A percentile compares a stretch with the other conserved stretches of the same genome.
Evolutionary conservation across 2,797 vertebrate species (phyloP).

Genomic region (Zonotrichia albicollis): DNA sequence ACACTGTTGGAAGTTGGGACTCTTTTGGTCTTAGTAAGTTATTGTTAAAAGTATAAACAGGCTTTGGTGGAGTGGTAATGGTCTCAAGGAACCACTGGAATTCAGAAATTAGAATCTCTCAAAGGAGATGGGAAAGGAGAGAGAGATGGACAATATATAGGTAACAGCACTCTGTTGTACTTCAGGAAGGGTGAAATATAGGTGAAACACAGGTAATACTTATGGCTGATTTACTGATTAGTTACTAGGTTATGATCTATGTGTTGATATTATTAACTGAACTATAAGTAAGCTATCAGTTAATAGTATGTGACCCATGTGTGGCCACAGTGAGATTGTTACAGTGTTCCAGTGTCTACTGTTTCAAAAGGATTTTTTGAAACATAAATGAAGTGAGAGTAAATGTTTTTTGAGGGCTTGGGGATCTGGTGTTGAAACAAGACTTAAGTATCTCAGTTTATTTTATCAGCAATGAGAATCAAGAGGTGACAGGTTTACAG

Average conservation of each 20-base stretch:
- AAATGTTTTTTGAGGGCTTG: background rate
- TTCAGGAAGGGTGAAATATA: background rate
- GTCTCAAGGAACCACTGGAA: background rate
- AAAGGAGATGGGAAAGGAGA: background rate
- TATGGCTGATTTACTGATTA: background rate
- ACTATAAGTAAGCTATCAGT: background rate
- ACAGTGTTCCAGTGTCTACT: background rate
- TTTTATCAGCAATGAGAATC: constrained; percentile 47
- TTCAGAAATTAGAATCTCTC: background rate
- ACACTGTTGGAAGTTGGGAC: background rate
- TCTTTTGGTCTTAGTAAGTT: background rate
- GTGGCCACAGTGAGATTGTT: background rate
- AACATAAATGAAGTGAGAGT: background rate
- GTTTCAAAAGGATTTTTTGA: background rate
- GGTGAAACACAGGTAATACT: background rate
- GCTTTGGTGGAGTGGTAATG: background rate
- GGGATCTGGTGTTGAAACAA: background rate
- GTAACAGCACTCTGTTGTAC: background rate
- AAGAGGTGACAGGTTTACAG: constrained; percentile 36
- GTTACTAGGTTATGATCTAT: background rate
- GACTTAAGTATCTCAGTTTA: constrained; percentile 10
- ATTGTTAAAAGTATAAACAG: background rate
- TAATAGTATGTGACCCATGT: background rate
- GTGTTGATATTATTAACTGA: background rate
- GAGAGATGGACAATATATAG: background rate